Base-by-base conservation (phyloP, 2,113 vertebrate genomes). In the Zapus hudsonius region DNA sequence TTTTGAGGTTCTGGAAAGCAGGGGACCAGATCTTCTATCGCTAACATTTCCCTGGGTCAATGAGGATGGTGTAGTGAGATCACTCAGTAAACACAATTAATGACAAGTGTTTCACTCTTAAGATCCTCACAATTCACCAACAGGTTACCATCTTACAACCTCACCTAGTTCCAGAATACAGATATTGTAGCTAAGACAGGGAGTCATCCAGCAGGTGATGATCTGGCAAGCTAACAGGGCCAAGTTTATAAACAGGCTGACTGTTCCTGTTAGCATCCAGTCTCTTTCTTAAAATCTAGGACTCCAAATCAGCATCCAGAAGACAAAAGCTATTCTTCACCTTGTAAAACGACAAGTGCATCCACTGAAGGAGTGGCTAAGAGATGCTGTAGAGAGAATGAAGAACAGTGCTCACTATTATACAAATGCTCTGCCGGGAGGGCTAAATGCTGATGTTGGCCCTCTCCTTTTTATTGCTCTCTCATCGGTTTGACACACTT, bases 121-220 rank as follows among this genome's bases (percentile, higher is more conserved):
- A 55, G 59, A 74, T 42, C 52, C 59, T 92, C 29, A 67, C 36
- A 82, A 79, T 75, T 96, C 95, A 81, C 42, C 89, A 72, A 82
- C 69, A 85, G 91, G 52, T 52, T 84, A 74, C 47, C 42, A 75
- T 17, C 69, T 82, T 85, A 81, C 88, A 92, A 84, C 31, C 74
- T 84, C 89, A 95, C 66, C 66, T 90, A 87, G 91, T 93, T 89
- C 78, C 69, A 89, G 63, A 84, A 94, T 15, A 44, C 31, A 78
- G 61, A 91, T 81, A 63, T 55, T 76, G 80, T 8, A 69, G 47
- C 29, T 78, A 82, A 44, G 5, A 7, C 63, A 66, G 44, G 69
- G 76, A 70, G 70, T 63, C 73, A 70, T 13, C 57, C 40, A 87
- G 29, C 3, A n/a, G 85, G 76, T 3, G 55, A 12, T 61, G 57